phyloP scores from a whole-genome alignment of 2,113 vertebrate genomes.

The Siniperca knerii region DNA sequence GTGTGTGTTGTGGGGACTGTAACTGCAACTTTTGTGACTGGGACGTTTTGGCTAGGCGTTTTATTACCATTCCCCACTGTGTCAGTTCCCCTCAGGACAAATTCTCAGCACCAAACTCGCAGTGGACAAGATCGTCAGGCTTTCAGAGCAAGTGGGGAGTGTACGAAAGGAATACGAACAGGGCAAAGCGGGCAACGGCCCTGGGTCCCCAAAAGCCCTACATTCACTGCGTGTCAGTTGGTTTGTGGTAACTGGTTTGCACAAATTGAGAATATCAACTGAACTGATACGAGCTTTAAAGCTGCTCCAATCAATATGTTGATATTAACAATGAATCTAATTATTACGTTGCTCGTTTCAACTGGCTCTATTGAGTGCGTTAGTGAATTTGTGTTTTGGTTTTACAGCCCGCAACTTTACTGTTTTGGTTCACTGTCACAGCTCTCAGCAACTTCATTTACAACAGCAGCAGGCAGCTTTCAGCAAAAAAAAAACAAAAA shows the following conservation, averaged over 20 bases:
- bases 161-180: neutral
- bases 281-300: neutral
- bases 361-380: neutral
- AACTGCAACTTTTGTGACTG: too few species aligned
- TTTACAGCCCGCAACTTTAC: neutral
- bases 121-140: neutral
- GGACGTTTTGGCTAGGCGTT: neutral
- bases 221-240: too few species aligned
- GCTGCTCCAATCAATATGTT: neutral
- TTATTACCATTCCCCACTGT: neutral
- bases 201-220: neutral
- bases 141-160: neutral
- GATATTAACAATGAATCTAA: neutral
- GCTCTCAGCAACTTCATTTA: neutral
- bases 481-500: neutral
- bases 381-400: neutral
- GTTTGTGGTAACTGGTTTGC: neutral
- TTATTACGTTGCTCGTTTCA: neutral
- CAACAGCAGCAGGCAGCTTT: neutral
- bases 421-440: neutral
- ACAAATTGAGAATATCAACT: neutral
- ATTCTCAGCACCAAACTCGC: neutral
- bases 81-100: conserved; percentile 13
- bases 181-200: neutral
- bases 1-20: conserved; percentile 9